Evolutionary conservation across 2,113 vertebrate genomes (phyloP), one percentile per base, ranked within the genome.

Genomic region (Cyrtonyx montezumae): DNA sequence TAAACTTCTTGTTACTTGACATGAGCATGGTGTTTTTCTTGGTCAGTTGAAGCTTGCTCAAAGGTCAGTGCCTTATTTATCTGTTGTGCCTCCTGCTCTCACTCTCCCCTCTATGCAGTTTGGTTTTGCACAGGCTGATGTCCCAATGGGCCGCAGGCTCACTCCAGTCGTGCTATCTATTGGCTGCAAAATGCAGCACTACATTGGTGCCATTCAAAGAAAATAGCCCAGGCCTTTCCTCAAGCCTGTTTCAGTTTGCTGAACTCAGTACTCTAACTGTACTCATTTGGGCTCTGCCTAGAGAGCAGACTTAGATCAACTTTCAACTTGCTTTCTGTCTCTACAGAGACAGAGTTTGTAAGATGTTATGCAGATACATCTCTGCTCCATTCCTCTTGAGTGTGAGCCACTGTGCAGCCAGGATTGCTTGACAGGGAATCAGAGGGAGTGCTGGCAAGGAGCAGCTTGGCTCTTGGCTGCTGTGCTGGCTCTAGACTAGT

Each of bases 11-110:
- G 6, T 48, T 46, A 20, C 34, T 74, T 34, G 26, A 32, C 0
- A 0, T 12, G 34, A 46, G 4, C 2, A 0, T 40, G 36, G 26
- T 6, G 3, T 2, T 53, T 65, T 48, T 2, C 34, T 59, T 40
- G 42, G 9, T 51, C 2, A 4, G 16, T 56, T 53, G 36, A 37
- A 81, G 21, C 40, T 48, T 46, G 25, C 28, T 43, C 4, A 0
- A 4, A 87, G 18, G n/a, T 51, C 80, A 12, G 53, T n/a, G 48
- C 70, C 8, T 74, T n/a, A 37, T 40, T 9, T 22, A 13, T 12
- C 55, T 25, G 1, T 17, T 13, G 36, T 74, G 71, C 42, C 61
- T 69, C 2, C 43, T n/a, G 69, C 34, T 37, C 7, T 4, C 46
- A 51, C 55, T 34, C 8, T 11, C 45, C 49, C 32, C 74, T 34